These are phyloP conservation scores for Gambusia affinis DNA, from an alignment of 2,113 vertebrate genomes.

Conservation along the genomic window DNA sequence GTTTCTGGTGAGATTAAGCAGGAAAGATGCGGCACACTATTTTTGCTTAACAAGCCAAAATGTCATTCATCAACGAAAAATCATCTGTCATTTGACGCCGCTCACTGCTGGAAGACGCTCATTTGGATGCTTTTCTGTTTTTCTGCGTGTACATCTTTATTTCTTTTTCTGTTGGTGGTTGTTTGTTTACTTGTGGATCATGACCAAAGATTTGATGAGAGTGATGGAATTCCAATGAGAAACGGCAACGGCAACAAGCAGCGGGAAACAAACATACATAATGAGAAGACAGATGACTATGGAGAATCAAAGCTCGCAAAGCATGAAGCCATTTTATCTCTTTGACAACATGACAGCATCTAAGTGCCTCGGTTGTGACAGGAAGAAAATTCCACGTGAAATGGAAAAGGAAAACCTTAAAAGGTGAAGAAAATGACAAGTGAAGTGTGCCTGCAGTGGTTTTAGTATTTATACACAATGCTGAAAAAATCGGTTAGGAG, in stretches of 20 bases:
- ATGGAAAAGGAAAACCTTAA: background rate
- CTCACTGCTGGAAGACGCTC: background rate
- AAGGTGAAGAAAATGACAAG: background rate
- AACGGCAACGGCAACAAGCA: background rate
- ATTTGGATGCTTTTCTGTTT: background rate
- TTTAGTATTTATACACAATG: background rate
- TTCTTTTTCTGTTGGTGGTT: background rate
- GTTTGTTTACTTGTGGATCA: background rate
- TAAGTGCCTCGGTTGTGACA: background rate
- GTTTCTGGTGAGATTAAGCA: conserved; percentile 15
- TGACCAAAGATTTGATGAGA: background rate
- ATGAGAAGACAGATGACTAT: conserved; percentile 1
- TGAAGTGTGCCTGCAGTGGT: background rate
- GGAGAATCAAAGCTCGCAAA: background rate
- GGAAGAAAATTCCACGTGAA: background rate
- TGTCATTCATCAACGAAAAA: conserved; percentile 9
- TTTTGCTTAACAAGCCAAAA: conserved; percentile 17
- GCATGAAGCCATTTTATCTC: background rate
- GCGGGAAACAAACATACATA: background rate
- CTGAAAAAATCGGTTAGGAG: background rate
- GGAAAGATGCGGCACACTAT: conserved; percentile 4
- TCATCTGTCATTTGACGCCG: background rate
- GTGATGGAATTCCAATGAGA: background rate
- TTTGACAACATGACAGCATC: background rate
- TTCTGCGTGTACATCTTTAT: background rate